Conservation (phyloP, 35 echinoderm and acorn worm genomes). For the Heliocidaris erythrogramma region DNA sequence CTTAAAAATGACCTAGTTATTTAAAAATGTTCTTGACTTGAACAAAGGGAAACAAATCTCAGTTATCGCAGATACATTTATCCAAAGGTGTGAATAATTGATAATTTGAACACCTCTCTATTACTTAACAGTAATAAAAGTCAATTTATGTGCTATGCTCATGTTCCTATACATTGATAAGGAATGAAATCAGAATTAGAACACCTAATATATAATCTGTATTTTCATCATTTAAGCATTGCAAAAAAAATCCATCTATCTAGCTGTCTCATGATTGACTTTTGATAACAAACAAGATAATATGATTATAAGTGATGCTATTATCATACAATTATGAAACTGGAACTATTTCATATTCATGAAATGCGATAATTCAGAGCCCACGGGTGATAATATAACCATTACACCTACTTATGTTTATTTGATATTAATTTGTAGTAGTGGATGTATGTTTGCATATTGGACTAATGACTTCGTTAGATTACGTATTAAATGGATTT, state of each 20-base stretch:
- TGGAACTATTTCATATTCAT: neutral
- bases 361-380: neutral
- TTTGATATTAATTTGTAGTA: neutral
- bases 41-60: neutral
- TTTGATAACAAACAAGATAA: neutral
- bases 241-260: neutral
- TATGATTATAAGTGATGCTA: neutral
- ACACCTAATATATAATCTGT: neutral
- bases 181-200: neutral
- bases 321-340: neutral
- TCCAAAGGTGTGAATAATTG: neutral
- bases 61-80: neutral
- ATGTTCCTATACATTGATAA: neutral
- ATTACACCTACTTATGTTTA: constrained; percentile 16
- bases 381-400: neutral
- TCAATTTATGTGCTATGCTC: neutral
- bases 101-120: neutral
- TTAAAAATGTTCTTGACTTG: too few species aligned
- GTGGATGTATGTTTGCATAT: neutral
- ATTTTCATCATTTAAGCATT: neutral
- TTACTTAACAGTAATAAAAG: neutral
- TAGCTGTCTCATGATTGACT: neutral
- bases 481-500: neutral
- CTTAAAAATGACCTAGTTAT: too few species aligned
- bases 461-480: neutral